Evolutionary conservation across 1,140 invertebrate species (phyloP).

Genomic region (Pseudachorutes palmiensis): DNA sequence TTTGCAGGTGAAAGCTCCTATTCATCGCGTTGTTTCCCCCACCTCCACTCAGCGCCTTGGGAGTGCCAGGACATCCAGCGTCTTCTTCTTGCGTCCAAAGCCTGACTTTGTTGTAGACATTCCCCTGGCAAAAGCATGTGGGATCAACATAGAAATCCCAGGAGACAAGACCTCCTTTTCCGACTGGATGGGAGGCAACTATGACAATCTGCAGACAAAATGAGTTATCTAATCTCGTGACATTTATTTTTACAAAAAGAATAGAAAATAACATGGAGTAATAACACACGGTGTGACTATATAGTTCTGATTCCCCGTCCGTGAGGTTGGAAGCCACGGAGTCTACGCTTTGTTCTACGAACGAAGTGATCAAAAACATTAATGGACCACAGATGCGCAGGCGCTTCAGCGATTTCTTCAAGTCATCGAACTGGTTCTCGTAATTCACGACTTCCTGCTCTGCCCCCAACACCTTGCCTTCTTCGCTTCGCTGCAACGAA

Average conservation of each 20-base stretch:
- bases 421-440: background rate
- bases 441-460: background rate
- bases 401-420: background rate
- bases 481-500: too few species aligned
- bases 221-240: too few species aligned
- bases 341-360: conserved; percentile 3
- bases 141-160: too few species aligned
- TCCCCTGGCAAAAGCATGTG: background rate
- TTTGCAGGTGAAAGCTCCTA: background rate
- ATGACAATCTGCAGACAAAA: too few species aligned
- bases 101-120: background rate
- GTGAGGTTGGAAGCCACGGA: background rate
- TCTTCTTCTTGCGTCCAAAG: background rate
- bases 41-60: background rate
- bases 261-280: too few species aligned
- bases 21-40: background rate
- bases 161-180: too few species aligned
- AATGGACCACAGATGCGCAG: background rate
- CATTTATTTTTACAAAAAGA: too few species aligned
- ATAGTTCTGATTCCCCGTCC: background rate
- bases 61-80: background rate
- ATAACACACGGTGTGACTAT: too few species aligned
- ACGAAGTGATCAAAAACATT: background rate
- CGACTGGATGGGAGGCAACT: too few species aligned
- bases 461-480: too few species aligned